Evolutionary conservation across 2,888 invertebrate genomes (phyloP), one percentile per base, ranked within the genome.

Genomic region (Ophonus ardosiacus): DNA sequence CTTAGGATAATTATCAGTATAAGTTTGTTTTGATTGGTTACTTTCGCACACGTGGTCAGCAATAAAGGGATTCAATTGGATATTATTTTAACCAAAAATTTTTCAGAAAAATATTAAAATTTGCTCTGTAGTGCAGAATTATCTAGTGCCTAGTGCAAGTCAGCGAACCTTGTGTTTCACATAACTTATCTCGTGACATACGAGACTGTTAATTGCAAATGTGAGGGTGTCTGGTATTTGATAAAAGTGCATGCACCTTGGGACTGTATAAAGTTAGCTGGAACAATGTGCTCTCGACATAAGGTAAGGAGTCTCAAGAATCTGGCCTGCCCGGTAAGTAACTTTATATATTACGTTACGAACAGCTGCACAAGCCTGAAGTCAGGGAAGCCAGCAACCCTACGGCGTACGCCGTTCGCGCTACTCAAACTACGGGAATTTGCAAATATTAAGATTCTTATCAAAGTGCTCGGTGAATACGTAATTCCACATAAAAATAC

Each of bases 341-440:
- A 81, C 63, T 81, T 81, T 81, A 40, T 59, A 80, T 63, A 81
- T 63, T 61, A 81, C 43, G 10, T 63, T 61, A 81, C 63, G 15
- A 81, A n/a, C 80, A 71, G 71, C 71, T 71, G 68, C 0, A 68
- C 15, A 40, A 40, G 15, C 71, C 71, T 7, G 31, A 31, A 31
- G 31, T 31, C 31, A 71, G 31, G 71, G 38, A 71, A 71, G 24
- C 31, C 5, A 31, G 31, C 5, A 5, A 31, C 31, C 31, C 31
- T 5, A 5, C 5, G 31, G 71, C 71, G 10, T 13, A 51, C 8
- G 71, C 38, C 71, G 71, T 71, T 40, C 21, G 61, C 61, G 61
- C 61, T 17, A 61, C 61, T 17, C 18, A 68, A 38, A 68, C 68
- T 68, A 68, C 31, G 0, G 7, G 68, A 68, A 68, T 68, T 31